Percentiles rank a stretch among this genome's conserved stretches.
Evolutionary conservation across 2,888 invertebrate species (phyloP).

Genomic region (Molanna angustata): DNA sequence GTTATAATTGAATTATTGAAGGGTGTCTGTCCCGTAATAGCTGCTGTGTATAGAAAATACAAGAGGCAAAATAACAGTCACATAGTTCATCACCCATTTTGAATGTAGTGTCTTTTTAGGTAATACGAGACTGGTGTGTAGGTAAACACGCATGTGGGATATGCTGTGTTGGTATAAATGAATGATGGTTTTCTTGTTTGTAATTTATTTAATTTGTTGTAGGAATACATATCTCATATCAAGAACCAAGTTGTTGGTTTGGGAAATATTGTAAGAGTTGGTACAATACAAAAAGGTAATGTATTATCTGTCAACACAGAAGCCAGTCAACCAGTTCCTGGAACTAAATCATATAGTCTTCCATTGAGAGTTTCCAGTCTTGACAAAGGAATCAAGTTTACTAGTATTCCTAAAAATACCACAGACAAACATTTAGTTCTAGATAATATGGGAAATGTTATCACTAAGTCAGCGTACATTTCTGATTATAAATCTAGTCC

Average conservation of each 20-base stretch:
- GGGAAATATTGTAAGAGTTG: slow-evolving; percentile 66
- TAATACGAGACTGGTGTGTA: too few species aligned
- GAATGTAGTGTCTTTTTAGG: too few species aligned
- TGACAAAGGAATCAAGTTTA: slow-evolving; percentile 50
- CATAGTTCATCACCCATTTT: too few species aligned
- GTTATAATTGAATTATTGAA: too few species aligned
- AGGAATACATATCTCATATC: slow-evolving; percentile 56
- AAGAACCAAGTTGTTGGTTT: slow-evolving; percentile 72
- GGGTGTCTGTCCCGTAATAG: too few species aligned
- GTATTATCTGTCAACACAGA: slow-evolving; percentile 48
- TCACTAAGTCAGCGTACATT: slow-evolving; percentile 51
- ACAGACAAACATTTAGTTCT: slow-evolving; percentile 53
- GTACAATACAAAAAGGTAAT: slow-evolving; percentile 51
- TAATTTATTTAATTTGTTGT: slow-evolving; percentile 40
- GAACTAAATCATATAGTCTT: slow-evolving; percentile 50
- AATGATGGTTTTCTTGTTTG: slow-evolving; percentile 36
- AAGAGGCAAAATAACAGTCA: too few species aligned
- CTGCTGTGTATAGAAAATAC: too few species aligned
- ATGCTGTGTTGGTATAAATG: too few species aligned
- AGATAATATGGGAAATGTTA: slow-evolving; percentile 51
- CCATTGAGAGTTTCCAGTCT: slow-evolving; percentile 52
- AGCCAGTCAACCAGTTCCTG: slow-evolving; percentile 41
- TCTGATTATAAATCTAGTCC: slow-evolving; percentile 52
- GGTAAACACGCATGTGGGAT: too few species aligned
- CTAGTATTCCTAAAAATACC: slow-evolving; percentile 51